phyloP scores from a whole-genome alignment of 2,888 invertebrate genomes.

The Caenorhabditis becei region DNA sequence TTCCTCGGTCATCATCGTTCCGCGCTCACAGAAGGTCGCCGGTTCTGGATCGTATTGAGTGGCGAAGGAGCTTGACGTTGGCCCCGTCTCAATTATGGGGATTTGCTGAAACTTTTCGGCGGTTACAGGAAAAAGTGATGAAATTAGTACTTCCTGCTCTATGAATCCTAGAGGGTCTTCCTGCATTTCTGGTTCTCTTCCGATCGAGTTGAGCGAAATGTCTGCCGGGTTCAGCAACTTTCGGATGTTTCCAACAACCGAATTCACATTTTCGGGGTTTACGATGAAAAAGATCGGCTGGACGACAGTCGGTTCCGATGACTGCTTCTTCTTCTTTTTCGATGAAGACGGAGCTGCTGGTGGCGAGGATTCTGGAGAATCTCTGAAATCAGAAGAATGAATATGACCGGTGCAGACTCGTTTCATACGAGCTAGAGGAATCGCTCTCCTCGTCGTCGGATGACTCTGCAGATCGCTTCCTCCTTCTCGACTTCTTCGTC shows the following conservation, averaged over 20 bases:
- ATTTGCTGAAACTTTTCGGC: background rate
- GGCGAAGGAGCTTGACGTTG: conserved; percentile 36
- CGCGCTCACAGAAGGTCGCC: conserved; percentile 39
- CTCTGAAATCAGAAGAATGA: too few species aligned
- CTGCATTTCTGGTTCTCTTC: background rate
- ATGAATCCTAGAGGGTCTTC: background rate
- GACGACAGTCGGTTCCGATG: background rate
- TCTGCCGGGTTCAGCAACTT: background rate
- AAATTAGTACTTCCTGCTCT: conserved; percentile 3
- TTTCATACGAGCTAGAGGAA: background rate
- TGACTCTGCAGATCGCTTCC: background rate
- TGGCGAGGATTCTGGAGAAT: background rate
- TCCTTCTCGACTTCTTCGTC: background rate
- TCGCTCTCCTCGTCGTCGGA: background rate
- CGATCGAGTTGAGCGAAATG: background rate
- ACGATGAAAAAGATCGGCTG: conserved; percentile 43
- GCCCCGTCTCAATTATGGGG: conserved; percentile 12
- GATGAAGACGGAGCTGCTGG: background rate
- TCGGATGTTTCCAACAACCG: conserved; percentile 27
- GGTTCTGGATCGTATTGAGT: conserved; percentile 31
- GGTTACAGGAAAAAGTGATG: background rate
- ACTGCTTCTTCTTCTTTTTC: too few species aligned
- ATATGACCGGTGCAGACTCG: background rate
- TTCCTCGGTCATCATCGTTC: conserved; percentile 45
- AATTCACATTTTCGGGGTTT: conserved; percentile 23